Evolutionary conservation across 2,113 vertebrate species (phyloP), one percentile per base, ranked within the genome.

Genomic region (Lycaon pictus): DNA sequence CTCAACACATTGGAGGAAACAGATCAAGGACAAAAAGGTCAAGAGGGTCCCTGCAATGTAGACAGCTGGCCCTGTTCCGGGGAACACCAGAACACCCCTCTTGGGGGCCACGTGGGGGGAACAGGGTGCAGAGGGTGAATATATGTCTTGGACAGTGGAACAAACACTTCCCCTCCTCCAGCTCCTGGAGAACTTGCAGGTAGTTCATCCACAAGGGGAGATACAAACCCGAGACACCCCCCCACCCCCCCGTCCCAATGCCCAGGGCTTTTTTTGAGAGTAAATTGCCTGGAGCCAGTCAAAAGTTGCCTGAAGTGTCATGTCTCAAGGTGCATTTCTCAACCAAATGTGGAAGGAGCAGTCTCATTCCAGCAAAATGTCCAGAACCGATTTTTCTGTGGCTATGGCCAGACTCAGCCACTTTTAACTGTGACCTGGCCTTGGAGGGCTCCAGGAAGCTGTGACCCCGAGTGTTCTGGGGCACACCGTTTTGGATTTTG

Each of bases 11-110:
- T 60, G 22, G 10, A 76, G 63, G 20, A 7, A 48, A 80, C 3
- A 11, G 43, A 25, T 84, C 35, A 65, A 80, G 25, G 27, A 51
- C 60, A 43, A 86, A 67, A 67, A 48, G 51, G 11, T 16, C 22
- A 12, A 27, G n/a, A 55, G 63, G 63, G 62, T 29, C 48, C 56
- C 55, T 23, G 25, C 16, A 20, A 53, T 23, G 32, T 58, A 20
- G 35, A 16, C 15, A 55, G 5, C n/a, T 29, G 11, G 23, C 65
- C 9, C 7, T 27, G 5, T 48, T 20, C 80, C 51, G 10, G 11
- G 56, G 35, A 11, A 2, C 25, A 2, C 0, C 19, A 0, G 7
- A 7, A 29, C 20, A 9, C 1, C 11, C 19, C 5, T 5, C 11
- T 35, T 8, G 37, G 16, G 15, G 71, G 63, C 83, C 48, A 3